A percentile compares a stretch with the other conserved stretches of the same genome.
phyloP scores from a whole-genome alignment of 2,888 invertebrate genomes.

The Conus canariensis region DNA sequence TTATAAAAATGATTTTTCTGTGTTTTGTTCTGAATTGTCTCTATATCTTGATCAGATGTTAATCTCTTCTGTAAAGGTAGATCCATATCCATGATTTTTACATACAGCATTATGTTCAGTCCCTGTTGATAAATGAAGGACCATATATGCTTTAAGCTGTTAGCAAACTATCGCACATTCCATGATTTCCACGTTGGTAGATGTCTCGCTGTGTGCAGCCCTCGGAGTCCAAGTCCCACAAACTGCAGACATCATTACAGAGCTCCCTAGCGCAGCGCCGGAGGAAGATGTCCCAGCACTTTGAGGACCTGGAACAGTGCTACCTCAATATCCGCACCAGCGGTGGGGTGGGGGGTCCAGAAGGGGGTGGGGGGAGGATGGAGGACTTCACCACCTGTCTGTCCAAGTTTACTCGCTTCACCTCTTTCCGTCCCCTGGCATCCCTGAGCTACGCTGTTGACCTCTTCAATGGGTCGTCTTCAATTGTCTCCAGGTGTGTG shows the following conservation, averaged over 20 bases:
- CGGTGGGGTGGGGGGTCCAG: conserved; percentile 55
- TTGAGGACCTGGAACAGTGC: conserved; percentile 92
- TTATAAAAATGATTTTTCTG: too few relatives aligned
- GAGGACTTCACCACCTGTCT: conserved; percentile 89
- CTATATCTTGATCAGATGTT: too few relatives aligned
- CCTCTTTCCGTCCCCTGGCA: conserved; percentile 88
- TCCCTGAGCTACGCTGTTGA: conserved; percentile 94
- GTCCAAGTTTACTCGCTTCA: conserved; percentile 90
- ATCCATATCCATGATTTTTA: too few relatives aligned
- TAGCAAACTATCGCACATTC: too few relatives aligned
- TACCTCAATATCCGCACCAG: conserved; percentile 87
- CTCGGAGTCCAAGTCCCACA: background rate
- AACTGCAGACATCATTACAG: conserved; percentile 31
- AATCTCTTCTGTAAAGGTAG: too few relatives aligned
- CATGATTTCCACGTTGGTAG: too few relatives aligned
- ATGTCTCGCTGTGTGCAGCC: background rate
- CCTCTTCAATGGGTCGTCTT: conserved; percentile 86
- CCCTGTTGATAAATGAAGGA: too few relatives aligned
- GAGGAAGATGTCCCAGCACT: conserved; percentile 89
- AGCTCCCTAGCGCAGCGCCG: conserved; percentile 37
- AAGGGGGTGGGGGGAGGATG: conserved; percentile 69
- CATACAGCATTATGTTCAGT: too few relatives aligned
- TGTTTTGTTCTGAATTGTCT: too few relatives aligned
- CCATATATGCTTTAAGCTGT: too few relatives aligned
- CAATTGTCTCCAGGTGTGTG: conserved; percentile 80